Evolutionary conservation across 2,113 vertebrate genomes (phyloP).

Genomic region (Salvator merianae): DNA sequence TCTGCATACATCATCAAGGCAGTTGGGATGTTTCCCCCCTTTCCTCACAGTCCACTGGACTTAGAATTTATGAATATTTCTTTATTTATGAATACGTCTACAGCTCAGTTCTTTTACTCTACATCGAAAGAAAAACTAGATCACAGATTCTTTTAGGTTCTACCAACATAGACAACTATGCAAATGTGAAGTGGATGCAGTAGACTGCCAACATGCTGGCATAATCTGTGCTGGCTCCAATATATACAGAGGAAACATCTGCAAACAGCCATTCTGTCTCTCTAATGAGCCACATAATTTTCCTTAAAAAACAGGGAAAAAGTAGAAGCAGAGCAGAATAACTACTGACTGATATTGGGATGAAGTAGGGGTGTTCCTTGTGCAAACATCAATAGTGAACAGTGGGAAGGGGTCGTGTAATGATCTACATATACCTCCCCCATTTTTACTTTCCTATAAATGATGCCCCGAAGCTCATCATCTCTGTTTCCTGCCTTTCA

Average conservation of each 20-base stretch:
- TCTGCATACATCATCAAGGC: background rate
- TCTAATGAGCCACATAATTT: background rate
- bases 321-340: background rate
- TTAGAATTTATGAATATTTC: background rate
- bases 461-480: background rate
- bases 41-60: background rate
- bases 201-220: background rate
- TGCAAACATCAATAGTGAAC: background rate
- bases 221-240: background rate
- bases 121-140: background rate
- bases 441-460: background rate
- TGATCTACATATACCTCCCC: background rate
- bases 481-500: background rate
- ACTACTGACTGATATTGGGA: background rate
- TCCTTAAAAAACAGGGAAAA: background rate
- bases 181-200: background rate
- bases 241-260: no score
- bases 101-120: background rate
- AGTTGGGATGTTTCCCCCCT: background rate
- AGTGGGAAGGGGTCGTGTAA: no score
- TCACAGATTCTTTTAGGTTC: background rate
- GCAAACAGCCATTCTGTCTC: background rate
- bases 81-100: background rate
- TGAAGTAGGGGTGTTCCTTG: background rate
- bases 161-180: background rate